Conservation (phyloP, 2,888 invertebrate species). For the Pristionchus exspectatus region DNA sequence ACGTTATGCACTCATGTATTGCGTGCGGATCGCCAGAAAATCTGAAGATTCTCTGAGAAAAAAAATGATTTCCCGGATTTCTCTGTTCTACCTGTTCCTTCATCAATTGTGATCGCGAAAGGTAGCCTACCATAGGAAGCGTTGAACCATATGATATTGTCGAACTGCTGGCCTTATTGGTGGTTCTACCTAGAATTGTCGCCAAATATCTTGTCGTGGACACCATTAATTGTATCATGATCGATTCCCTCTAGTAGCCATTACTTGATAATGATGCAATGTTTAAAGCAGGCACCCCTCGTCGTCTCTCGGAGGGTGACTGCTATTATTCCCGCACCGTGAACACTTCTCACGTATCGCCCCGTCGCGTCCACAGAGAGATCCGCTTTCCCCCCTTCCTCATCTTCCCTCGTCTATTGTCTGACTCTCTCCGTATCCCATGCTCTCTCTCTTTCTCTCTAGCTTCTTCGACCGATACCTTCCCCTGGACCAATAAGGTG, state of each 20-base stretch:
- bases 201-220: too few species aligned
- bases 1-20: background rate
- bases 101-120: too few species aligned
- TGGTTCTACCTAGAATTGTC: too few species aligned
- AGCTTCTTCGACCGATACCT: background rate
- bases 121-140: too few species aligned
- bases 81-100: background rate
- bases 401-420: background rate
- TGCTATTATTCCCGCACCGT: conserved; percentile 25
- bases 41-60: background rate
- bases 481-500: background rate
- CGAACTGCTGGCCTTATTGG: too few species aligned
- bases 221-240: too few species aligned
- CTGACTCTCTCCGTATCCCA: background rate
- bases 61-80: background rate
- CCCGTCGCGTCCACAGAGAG: background rate
- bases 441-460: background rate
- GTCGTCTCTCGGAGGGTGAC: background rate
- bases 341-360: conserved; percentile 27
- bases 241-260: background rate
- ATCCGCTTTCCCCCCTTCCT: background rate
- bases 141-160: too few species aligned
- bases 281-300: too few species aligned
- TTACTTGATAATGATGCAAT: background rate
- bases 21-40: background rate